Percentiles rank a stretch among this genome's conserved stretches.
These are phyloP conservation scores for Ichneumoninae sp. DNA, from an alignment of 2,888 invertebrate genomes.

Conservation along the genomic window DNA sequence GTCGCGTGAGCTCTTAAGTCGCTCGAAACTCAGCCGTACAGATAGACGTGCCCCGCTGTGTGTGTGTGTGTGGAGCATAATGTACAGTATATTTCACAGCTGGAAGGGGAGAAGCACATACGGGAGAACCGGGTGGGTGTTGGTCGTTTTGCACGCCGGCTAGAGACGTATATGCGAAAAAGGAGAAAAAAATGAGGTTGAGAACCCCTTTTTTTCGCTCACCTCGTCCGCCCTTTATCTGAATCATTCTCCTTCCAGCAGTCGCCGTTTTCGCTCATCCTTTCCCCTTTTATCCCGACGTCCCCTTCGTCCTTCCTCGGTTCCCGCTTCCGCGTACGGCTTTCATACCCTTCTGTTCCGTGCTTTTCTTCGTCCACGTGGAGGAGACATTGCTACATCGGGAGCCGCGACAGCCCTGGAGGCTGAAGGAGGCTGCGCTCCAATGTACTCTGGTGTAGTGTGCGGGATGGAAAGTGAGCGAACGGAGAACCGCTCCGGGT, in stretches of 20 bases:
- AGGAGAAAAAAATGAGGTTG: background rate
- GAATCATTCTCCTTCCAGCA: slow-evolving; percentile 56
- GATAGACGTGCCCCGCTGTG: slow-evolving; percentile 35
- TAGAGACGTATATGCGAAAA: slow-evolving; percentile 39
- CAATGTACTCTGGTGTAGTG: background rate
- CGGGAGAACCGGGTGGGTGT: slow-evolving; percentile 32
- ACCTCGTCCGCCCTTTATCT: slow-evolving; percentile 39
- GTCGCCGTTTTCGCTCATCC: slow-evolving; percentile 30
- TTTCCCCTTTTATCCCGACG: background rate
- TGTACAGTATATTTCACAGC: slow-evolving; percentile 56
- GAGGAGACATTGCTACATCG: background rate
- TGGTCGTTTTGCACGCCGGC: slow-evolving; percentile 57
- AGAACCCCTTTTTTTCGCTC: slow-evolving; percentile 35
- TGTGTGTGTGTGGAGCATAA: slow-evolving; percentile 34
- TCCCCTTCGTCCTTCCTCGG: slow-evolving; percentile 26
- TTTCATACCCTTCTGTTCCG: background rate
- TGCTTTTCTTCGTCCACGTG: slow-evolving; percentile 8
- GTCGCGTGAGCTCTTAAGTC: slow-evolving; percentile 59
- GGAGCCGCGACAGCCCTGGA: background rate
- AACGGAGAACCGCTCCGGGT: background rate
- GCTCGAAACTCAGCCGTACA: slow-evolving; percentile 43
- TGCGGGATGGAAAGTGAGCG: background rate
- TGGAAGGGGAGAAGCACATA: slow-evolving; percentile 40
- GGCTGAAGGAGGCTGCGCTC: background rate
- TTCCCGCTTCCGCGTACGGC: background rate